Evolutionary conservation across 2,797 vertebrate genomes (phyloP).

Genomic region (Salarias fasciatus): DNA sequence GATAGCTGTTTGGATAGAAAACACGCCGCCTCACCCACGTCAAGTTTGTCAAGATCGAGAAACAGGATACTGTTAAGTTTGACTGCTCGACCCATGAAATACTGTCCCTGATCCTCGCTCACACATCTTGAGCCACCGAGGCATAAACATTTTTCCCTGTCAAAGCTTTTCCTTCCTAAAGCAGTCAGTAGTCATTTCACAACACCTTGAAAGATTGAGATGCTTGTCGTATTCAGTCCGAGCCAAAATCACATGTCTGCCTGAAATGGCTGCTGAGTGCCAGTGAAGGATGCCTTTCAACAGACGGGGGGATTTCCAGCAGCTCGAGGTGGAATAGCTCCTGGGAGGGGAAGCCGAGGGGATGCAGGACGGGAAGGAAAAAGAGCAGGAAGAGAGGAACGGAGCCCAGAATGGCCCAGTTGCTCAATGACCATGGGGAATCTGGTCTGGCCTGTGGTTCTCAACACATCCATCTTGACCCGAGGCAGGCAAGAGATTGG

Average conservation of each 20-base stretch:
- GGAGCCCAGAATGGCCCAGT: slow-evolving; percentile 46
- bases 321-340: slow-evolving; percentile 64
- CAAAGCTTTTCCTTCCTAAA: slow-evolving; percentile 65
- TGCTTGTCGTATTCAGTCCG: slow-evolving; percentile 63
- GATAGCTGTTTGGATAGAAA: slow-evolving; percentile 56
- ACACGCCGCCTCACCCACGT: slow-evolving; percentile 30
- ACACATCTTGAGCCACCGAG: slow-evolving; percentile 32
- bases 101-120: slow-evolving; percentile 48
- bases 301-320: slow-evolving; percentile 73
- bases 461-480: slow-evolving; percentile 72
- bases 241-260: slow-evolving; percentile 60
- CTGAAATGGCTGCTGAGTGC: slow-evolving; percentile 69
- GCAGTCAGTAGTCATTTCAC: slow-evolving; percentile 61
- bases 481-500: slow-evolving; percentile 57
- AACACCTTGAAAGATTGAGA: slow-evolving; percentile 67
- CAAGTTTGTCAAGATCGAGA: slow-evolving; percentile 51
- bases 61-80: slow-evolving; percentile 51
- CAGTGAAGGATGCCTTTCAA: slow-evolving; percentile 75
- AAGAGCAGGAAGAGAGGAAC: slow-evolving; percentile 44
- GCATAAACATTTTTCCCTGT: slow-evolving; percentile 63
- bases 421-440: slow-evolving; percentile 62
- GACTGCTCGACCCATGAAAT: slow-evolving; percentile 43
- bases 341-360: slow-evolving; percentile 52
- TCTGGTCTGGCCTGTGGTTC: slow-evolving; percentile 62
- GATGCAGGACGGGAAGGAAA: slow-evolving; percentile 53